Conservation (phyloP, 2,888 invertebrate species). For the Acrocyrtus sp. region DNA sequence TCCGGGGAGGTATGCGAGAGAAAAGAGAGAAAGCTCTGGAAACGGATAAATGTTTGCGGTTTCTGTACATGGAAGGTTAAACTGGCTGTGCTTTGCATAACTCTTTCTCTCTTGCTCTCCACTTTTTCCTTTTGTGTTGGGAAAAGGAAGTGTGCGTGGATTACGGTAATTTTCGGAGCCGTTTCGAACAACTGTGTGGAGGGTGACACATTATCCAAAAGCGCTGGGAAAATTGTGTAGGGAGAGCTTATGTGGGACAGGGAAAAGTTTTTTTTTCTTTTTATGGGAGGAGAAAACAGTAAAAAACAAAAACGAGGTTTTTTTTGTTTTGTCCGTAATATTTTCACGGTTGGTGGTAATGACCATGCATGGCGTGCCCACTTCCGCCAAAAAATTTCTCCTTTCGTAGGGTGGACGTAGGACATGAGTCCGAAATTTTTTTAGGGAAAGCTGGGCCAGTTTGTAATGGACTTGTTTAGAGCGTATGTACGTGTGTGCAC, state of each 20-base stretch:
- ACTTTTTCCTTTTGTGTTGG: too few species aligned
- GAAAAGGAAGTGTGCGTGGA: too few species aligned
- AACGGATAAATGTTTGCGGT: too few species aligned
- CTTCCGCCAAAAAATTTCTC: too few species aligned
- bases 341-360: conserved; percentile 41
- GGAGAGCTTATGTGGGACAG: conserved; percentile 16
- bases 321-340: conserved; percentile 8
- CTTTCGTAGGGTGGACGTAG: neutral
- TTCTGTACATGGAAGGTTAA: too few species aligned
- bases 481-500: conserved; percentile 32
- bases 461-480: conserved; percentile 44
- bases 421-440: neutral
- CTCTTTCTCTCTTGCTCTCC: conserved; percentile 2
- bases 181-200: conserved; percentile 4
- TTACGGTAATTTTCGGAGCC: too few species aligned
- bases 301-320: neutral
- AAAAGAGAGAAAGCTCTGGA: conserved; percentile 8
- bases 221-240: neutral
- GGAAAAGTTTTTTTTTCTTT: neutral
- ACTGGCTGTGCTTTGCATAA: too few species aligned
- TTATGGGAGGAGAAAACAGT: neutral
- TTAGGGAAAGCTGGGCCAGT: conserved; percentile 17
- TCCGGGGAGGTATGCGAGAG: conserved; percentile 6
- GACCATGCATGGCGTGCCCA: conserved; percentile 24
- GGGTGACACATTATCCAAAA: neutral